Conservation (phyloP, 2,888 invertebrate species). For the Pseudolycoriella hygida region DNA sequence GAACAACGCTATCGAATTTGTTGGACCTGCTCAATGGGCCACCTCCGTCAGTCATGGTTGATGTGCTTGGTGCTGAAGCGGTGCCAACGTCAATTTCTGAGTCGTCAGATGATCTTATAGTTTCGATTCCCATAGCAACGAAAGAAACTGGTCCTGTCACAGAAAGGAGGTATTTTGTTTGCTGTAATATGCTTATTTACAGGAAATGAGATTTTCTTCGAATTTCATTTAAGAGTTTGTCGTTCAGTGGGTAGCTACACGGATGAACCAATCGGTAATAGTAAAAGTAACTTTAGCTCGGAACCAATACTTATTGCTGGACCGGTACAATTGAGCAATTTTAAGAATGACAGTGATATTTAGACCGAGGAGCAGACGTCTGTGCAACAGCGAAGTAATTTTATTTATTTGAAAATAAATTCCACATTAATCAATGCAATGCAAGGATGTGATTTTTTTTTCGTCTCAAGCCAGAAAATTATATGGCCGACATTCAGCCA, state of each 20-base stretch:
- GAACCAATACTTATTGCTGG: conserved; percentile 11
- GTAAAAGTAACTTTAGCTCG: conserved; percentile 10
- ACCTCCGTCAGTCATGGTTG: background rate
- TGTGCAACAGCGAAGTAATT: no score
- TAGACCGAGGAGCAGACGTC: background rate
- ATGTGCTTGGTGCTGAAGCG: no score
- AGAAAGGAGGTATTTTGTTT: no score
- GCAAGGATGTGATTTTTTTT: no score
- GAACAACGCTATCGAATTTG: conserved; percentile 23
- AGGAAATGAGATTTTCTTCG: background rate
- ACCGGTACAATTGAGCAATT: background rate
- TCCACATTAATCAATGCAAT: no score
- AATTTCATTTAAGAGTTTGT: conserved; percentile 8
- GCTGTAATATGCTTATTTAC: no score
- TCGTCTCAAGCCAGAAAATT: no score
- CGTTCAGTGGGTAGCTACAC: conserved; percentile 27
- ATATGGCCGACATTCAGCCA: no score
- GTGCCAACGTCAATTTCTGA: conserved; percentile 20
- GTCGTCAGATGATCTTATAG: conserved; percentile 23
- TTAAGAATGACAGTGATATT: background rate
- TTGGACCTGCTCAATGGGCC: conserved; percentile 17
- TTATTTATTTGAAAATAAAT: no score
- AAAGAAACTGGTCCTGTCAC: no score
- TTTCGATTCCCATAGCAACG: conserved; percentile 16
- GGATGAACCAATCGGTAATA: conserved; percentile 15